Evolutionary conservation across 2,888 invertebrate species (phyloP).

Genomic region (Autographa gamma): DNA sequence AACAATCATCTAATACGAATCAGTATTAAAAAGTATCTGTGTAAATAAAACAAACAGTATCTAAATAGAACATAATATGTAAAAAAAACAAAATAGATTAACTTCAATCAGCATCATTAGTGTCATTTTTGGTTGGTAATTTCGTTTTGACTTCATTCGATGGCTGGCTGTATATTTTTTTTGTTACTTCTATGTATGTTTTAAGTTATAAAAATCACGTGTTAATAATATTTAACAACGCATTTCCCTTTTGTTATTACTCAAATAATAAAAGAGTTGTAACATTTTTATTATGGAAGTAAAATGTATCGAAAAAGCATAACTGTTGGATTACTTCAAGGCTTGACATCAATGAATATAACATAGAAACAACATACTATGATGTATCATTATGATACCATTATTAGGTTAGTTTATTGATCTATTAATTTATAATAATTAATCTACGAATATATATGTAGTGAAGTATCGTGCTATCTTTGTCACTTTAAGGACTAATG

Average conservation of each 20-base stretch:
- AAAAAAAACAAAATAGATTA: too few species aligned
- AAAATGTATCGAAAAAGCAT: constrained; percentile 28
- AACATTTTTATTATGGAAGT: constrained; percentile 30
- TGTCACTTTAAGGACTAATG: too few species aligned
- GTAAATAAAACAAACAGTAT: too few species aligned
- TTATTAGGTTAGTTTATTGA: constrained; percentile 67
- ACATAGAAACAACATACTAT: constrained; percentile 54
- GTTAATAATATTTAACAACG: background rate
- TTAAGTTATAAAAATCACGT: background rate
- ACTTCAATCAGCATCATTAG: too few species aligned
- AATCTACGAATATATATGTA: too few species aligned
- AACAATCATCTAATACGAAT: too few species aligned
- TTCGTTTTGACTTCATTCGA: too few species aligned
- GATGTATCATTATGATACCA: constrained; percentile 71
- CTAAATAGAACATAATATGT: too few species aligned
- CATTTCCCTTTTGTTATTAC: constrained; percentile 24
- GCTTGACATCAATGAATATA: constrained; percentile 26
- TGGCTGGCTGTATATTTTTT: background rate
- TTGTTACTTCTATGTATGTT: background rate
- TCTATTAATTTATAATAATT: background rate
- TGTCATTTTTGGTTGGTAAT: too few species aligned
- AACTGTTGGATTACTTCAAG: constrained; percentile 37
- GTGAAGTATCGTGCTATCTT: too few species aligned
- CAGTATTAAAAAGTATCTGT: too few species aligned
- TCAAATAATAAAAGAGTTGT: constrained; percentile 35